Conservation (phyloP, 2,113 vertebrate genomes). For the Guaruba guarouba region DNA sequence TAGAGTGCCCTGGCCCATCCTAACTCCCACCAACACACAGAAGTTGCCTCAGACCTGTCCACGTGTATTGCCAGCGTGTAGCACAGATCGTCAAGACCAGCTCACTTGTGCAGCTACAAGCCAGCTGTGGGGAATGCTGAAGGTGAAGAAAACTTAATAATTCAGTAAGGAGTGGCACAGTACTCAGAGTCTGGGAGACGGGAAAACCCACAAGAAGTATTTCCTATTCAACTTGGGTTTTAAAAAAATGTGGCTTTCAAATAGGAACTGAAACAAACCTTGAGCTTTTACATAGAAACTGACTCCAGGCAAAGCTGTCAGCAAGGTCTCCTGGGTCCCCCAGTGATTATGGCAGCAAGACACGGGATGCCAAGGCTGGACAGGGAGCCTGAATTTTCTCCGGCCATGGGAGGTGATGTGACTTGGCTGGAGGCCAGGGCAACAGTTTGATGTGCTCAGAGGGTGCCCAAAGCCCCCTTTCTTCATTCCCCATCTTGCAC, state of each 20-base stretch:
- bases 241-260: neutral
- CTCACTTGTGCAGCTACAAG: neutral
- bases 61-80: neutral
- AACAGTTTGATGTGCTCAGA: neutral
- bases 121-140: neutral
- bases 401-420: neutral
- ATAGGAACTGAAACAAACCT: neutral
- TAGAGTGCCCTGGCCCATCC: neutral
- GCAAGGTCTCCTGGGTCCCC: neutral
- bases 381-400: constrained; percentile 26
- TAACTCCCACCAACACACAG: neutral
- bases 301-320: neutral
- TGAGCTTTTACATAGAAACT: constrained; percentile 29
- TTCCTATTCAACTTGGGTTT: rapidly evolving
- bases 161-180: neutral
- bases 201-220: neutral
- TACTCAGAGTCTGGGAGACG: neutral
- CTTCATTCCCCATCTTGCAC: rapidly evolving
- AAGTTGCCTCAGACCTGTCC: neutral
- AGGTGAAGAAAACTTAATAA: neutral
- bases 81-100: neutral
- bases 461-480: neutral
- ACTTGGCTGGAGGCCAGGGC: neutral
- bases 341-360: neutral
- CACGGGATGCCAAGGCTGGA: neutral